Evolutionary conservation across 2,797 vertebrate species (phyloP).

Genomic region (Taeniopygia guttata): DNA sequence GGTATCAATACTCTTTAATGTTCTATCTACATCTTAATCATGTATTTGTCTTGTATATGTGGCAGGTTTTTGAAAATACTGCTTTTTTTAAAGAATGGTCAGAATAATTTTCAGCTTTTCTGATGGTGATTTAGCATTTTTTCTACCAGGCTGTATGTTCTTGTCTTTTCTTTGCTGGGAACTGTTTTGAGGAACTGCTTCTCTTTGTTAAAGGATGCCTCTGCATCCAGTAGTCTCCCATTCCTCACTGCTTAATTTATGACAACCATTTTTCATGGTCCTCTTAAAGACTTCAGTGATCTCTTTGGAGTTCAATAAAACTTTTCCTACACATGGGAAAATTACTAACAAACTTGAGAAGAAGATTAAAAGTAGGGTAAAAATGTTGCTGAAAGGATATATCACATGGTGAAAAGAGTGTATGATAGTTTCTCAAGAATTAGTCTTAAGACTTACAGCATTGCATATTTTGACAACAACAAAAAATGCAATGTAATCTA

Average conservation of each 20-base stretch:
- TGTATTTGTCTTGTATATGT: background rate
- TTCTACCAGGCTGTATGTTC: background rate
- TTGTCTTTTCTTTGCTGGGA: background rate
- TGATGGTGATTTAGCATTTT: background rate
- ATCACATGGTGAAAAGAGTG: fast-evolving
- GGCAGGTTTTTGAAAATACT: background rate
- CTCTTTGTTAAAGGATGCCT: background rate
- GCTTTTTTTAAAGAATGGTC: background rate
- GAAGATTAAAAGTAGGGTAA: background rate
- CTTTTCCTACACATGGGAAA: background rate
- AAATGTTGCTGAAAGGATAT: background rate
- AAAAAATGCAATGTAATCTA: background rate
- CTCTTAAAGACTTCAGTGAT: background rate
- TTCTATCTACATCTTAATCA: background rate
- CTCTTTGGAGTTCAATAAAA: background rate
- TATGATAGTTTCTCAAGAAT: background rate
- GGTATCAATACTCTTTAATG: background rate
- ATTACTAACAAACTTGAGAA: background rate
- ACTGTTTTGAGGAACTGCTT: too few relatives aligned
- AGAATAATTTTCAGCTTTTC: background rate
- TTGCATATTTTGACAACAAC: background rate
- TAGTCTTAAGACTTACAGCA: background rate
- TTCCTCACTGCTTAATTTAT: background rate
- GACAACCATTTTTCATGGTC: background rate
- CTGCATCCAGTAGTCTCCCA: background rate